Base-by-base conservation (phyloP, 2,113 vertebrate species). In the Vidua chalybeata region DNA sequence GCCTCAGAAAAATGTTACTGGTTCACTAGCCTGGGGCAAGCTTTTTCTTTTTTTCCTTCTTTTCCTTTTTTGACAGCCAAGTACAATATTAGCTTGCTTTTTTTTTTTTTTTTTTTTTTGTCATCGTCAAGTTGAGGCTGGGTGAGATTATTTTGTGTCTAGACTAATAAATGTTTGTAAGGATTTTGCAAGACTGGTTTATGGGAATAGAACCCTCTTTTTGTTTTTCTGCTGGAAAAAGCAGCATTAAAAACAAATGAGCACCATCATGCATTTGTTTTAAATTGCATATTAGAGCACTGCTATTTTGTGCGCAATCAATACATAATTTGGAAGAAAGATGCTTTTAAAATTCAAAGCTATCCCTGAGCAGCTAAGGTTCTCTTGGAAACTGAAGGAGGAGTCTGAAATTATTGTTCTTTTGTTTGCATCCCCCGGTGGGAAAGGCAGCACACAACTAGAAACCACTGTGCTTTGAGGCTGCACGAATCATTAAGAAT, bases 341-440 rank as follows among this genome's bases (percentile, higher is more conserved):
- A 93, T 92, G 95, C 92, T 95, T 97, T 96, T 97, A 96, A 96
- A 96, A 96, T 96, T 96, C 96, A 96, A 94, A 96, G 92, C 96
- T 96, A 95, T 93, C 93, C 93, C 90, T 95, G 92, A 94, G 92
- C 90, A 93, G 90, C 94, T 89, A 96, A 96, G 96, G 94, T 96
- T 97, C 96, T 97, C 94, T 94, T 97, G 96, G 96, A 96, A 97
- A 96, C 94, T 96, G 90, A 95, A 96, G 94, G 93, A 96, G 95
- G 95, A 97, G 95, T 96, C 96, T 96, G 95, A 96, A 96, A 96
- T 97, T 95, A 96, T 96, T 97, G 94, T 97, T 96, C 94, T 96
- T 97, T 96, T 96, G 96, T 97, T 97, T 97, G 96, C 96, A 96
- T 96, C 93, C 90, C 94, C 90, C 95, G 96, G 86, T 95, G 95